Conservation (phyloP, 2,888 invertebrate species). For the Serripes groenlandicus region DNA sequence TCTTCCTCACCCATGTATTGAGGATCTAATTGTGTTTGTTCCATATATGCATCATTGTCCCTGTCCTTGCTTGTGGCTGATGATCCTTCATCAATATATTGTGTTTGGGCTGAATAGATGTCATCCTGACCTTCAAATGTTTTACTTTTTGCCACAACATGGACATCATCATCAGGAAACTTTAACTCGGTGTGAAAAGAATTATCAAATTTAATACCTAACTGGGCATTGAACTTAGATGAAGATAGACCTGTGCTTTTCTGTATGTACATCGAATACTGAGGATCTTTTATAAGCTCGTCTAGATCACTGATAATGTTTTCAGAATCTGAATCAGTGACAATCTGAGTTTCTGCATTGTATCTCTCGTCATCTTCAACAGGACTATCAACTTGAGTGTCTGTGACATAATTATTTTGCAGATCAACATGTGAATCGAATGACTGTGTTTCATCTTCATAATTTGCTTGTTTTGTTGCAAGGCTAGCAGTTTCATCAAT, state of each 20-base stretch:
- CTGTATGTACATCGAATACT: neutral
- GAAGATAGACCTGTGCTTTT: neutral
- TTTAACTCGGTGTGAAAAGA: neutral
- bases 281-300: neutral
- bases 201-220: conserved; percentile 13
- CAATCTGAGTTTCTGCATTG: too few species aligned
- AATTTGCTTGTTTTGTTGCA: too few species aligned
- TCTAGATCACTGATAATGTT: too few species aligned
- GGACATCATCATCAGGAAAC: neutral
- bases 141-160: neutral
- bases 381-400: neutral
- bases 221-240: neutral
- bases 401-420: neutral
- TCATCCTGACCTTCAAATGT: neutral
- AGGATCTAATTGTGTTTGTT: conserved; percentile 4
- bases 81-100: neutral
- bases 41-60: neutral
- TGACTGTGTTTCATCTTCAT: neutral
- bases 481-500: neutral
- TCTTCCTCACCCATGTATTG: neutral
- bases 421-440: neutral
- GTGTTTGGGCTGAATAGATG: neutral
- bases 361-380: neutral
- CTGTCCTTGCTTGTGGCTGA: neutral
- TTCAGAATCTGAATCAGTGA: too few species aligned